Evolutionary conservation across 2,888 invertebrate genomes (phyloP), one percentile per base, ranked within the genome.

Genomic region (Campoletis raptor): DNA sequence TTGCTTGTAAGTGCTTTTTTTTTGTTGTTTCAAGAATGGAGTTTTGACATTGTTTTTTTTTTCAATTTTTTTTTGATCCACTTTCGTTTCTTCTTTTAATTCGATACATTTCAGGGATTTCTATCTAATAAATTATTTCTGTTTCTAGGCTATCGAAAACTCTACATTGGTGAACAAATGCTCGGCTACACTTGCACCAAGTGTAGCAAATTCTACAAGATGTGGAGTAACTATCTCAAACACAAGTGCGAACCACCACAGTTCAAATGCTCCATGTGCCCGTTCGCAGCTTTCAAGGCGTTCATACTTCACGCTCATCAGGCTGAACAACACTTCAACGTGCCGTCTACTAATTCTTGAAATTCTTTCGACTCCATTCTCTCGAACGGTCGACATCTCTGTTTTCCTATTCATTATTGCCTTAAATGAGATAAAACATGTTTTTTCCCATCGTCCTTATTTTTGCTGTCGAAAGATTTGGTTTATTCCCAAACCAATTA

Each of bases 171-270:
- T 87, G 94, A 94, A 90, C 94, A 93, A 90, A 92, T 94, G 89
- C 93, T 94, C 88, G 94, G 94, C 89, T 94, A 94, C 89, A 94
- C 94, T 78, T 94, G 94, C 90, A 93, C 93, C 86, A 94, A 94
- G 90, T 94, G 94, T 93, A 94, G 94, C 92, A 94, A 94, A 85
- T 94, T 94, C 94, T 94, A 94, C 94, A 94, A 94, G 92, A 94
- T 94, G 94, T 94, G 94, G 94, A 94, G 94, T 91, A 94, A 94
- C 92, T 94, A 94, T 88, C 89, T 94, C 91, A 94, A 94, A 89
- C 94, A 94, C 91, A 94, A 94, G 89, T 94, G 94, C 89, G 94
- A 94, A 88, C 94, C 94, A 30, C 94, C 94, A 42, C 94, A 94
- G 85, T 94, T 93, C 93, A 94, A 94, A 90, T 94, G 94, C 83